phyloP scores from a whole-genome alignment of 2,888 invertebrate species.

The Hirtodrosophila confusa region DNA sequence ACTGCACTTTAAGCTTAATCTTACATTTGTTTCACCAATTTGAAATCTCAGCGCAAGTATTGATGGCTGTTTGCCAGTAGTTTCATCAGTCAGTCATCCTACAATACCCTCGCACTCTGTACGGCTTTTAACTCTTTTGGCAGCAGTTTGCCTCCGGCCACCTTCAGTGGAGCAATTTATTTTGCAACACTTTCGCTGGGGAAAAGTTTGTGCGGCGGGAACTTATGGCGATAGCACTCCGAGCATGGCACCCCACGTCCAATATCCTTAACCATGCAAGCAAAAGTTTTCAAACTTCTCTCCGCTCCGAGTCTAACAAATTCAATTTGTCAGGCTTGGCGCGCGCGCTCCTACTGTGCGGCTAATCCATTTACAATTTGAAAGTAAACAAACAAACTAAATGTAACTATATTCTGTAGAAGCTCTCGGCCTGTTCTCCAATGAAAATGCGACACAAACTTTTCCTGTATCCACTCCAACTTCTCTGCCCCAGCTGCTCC shows the following conservation, averaged over 20 bases:
- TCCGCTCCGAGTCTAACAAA: conserved; percentile 70
- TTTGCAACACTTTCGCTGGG: conserved; percentile 65
- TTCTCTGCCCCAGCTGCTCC: conserved; percentile 21
- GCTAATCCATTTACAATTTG: conserved; percentile 77
- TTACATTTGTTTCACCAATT: conserved; percentile 48
- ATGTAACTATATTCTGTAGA: conserved; percentile 43
- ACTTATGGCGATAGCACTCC: conserved; percentile 61
- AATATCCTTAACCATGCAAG: conserved; percentile 72
- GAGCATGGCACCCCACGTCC: conserved; percentile 54
- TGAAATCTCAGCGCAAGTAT: conserved; percentile 40
- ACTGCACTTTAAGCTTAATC: conserved; percentile 41
- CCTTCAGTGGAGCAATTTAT: conserved; percentile 67
- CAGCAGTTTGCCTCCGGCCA: conserved; percentile 41
- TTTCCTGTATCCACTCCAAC: conserved; percentile 28
- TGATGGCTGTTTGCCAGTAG: conserved; percentile 48
- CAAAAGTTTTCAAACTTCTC: conserved; percentile 73
- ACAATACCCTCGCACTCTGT: background rate
- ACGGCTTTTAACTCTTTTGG: conserved; percentile 36
- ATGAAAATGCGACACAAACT: conserved; percentile 63
- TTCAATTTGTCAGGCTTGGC: conserved; percentile 76
- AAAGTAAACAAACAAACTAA: conserved; percentile 77
- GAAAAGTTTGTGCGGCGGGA: conserved; percentile 44
- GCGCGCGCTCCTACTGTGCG: conserved; percentile 45
- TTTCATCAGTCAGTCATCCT: conserved; percentile 38
- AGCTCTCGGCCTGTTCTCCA: conserved; percentile 52